Percentiles rank a stretch among this genome's conserved stretches.
phyloP scores from a whole-genome alignment of 2,888 invertebrate genomes.

The Odontothrips loti region DNA sequence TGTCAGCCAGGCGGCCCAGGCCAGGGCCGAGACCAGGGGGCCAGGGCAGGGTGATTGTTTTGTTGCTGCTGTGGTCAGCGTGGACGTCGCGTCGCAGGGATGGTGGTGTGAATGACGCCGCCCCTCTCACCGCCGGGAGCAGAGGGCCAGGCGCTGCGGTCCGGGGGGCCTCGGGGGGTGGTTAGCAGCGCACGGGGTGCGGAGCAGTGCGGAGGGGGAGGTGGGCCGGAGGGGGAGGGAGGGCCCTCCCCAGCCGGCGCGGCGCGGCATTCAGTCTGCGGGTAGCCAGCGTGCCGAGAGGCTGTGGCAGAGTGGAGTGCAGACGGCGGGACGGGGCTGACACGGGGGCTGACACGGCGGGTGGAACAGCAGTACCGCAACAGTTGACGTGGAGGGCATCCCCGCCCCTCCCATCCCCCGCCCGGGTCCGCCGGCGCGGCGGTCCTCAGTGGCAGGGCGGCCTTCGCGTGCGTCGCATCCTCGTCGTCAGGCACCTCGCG shows the following conservation, averaged over 20 bases:
- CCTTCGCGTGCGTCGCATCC: background rate
- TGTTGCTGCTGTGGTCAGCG: background rate
- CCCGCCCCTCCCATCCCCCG: background rate
- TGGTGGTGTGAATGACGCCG: background rate
- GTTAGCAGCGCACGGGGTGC: background rate
- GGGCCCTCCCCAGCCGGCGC: background rate
- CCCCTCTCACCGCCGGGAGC: background rate
- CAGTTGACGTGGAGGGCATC: background rate
- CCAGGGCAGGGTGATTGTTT: no score
- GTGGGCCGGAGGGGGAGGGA: background rate
- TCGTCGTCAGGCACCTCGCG: background rate
- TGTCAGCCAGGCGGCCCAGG: no score
- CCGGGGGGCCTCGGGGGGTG: background rate
- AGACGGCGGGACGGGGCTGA: background rate
- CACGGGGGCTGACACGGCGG: background rate
- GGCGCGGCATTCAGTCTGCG: slow-evolving; percentile 1
- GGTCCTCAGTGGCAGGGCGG: background rate
- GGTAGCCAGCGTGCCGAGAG: slow-evolving; percentile 6
- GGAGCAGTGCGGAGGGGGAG: no score
- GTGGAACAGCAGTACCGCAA: background rate
- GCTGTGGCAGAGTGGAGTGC: background rate
- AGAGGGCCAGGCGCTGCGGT: background rate
- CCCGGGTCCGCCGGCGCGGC: background rate
- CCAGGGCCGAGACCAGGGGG: no score
- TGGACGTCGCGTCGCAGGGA: background rate